Evolutionary conservation across 2,113 vertebrate species (phyloP), one percentile per base, ranked within the genome.

Genomic region (Charadrius vociferus): DNA sequence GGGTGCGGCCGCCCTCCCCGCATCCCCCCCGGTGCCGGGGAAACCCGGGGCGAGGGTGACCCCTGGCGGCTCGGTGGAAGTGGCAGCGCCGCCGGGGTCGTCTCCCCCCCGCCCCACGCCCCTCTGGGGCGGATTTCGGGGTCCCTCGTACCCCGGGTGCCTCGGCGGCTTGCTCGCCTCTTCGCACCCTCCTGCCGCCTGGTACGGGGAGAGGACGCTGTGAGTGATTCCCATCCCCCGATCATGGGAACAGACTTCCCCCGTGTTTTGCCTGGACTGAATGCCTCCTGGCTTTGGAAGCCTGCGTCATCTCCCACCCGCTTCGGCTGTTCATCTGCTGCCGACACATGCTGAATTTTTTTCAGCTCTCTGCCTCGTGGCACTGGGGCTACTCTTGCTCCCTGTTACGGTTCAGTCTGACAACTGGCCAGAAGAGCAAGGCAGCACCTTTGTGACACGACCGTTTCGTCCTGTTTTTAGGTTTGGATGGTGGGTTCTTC

Each of bases 401-500:
- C 9, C 21, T 10, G n/a, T 56, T 27, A n/a, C 0, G 0, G 14
- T 67, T 73, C 27, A 50, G 36, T 63, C 41, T 78, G 67, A 27
- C 32, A 34, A 9, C 4, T 24, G 45, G 30, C 14, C 41, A 39
- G 63, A 70, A 73, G 24, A 41, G 36, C 30, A 45, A 30, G 37
- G 22, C 67, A 52, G 50, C 20, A 23, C 39, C 15, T 4, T 24
- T 9, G 16, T 66, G 29, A 50, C 29, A 9, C 12, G 7, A 24
- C 4, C 1, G 0, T 94, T 92, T 71, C 43, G 1, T 78, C 50
- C 70, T 16, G 0, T 81, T 96, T 96, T 71, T 85, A 97, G 97
- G 96, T 96, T 45, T 98, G 97, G 97, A 96, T 96, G 91, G 96
- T 93, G 77, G 41, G 37, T 58, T 30, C 37, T 16, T 36, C 7